Evolutionary conservation across 1,140 invertebrate species (phyloP).

Genomic region (Listronotus bonariensis): DNA sequence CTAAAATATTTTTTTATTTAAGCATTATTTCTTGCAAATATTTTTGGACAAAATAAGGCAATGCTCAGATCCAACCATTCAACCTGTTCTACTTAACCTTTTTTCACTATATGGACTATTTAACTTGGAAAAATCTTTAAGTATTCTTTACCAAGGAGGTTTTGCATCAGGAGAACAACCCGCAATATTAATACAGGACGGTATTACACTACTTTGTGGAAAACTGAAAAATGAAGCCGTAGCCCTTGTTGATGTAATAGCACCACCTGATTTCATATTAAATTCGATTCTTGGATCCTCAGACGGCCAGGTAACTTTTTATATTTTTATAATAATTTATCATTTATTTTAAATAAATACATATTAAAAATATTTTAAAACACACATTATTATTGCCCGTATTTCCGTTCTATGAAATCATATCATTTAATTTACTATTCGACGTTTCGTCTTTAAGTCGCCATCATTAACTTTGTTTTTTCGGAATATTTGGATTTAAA

Average conservation of each 20-base stretch:
- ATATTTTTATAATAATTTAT: background rate
- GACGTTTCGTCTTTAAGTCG: no score
- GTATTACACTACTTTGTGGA: constrained; percentile 65
- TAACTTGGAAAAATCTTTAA: constrained; percentile 69
- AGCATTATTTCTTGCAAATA: constrained; percentile 67
- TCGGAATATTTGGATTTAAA: no score
- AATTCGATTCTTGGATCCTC: constrained; percentile 79
- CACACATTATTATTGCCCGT: no score
- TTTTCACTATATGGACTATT: constrained; percentile 73
- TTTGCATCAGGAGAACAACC: constrained; percentile 61
- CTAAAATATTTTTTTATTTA: constrained; percentile 57
- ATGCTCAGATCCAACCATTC: constrained; percentile 57
- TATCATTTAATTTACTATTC: no score
- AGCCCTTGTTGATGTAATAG: constrained; percentile 78
- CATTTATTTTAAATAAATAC: no score
- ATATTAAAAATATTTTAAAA: no score
- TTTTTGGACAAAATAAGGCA: constrained; percentile 62
- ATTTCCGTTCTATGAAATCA: no score
- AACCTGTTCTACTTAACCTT: constrained; percentile 66
- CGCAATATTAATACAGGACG: constrained; percentile 58
- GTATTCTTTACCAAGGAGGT: constrained; percentile 76
- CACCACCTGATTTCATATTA: constrained; percentile 84
- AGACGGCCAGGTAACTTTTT: constrained; percentile 66
- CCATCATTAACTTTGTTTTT: no score
- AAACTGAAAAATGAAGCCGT: constrained; percentile 74